These are phyloP conservation scores for Onychostoma macrolepis DNA, from an alignment of 2,113 vertebrate genomes.

Conservation along the genomic window DNA sequence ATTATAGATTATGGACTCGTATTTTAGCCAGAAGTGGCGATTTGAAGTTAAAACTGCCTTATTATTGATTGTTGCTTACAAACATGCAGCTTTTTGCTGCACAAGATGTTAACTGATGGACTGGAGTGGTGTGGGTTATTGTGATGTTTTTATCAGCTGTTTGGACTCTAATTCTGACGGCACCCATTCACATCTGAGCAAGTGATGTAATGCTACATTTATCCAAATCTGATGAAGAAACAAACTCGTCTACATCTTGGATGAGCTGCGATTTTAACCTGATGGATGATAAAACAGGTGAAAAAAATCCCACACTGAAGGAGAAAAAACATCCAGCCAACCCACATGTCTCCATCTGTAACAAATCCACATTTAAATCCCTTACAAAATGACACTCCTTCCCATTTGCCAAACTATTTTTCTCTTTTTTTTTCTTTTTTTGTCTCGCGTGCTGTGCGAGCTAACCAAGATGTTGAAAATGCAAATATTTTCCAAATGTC, in stretches of 20 bases:
- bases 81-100: too few relatives aligned
- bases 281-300: constrained; percentile 6
- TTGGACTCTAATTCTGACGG: not conserved
- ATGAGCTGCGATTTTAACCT: not conserved
- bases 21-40: too few relatives aligned
- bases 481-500: constrained; percentile 71
- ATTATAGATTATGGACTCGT: too few relatives aligned
- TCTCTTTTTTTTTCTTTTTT: constrained; percentile 48
- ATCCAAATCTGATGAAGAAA: not conserved
- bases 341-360: constrained; percentile 38
- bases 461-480: constrained; percentile 64
- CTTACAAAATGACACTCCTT: constrained; percentile 28
- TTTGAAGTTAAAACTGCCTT: too few relatives aligned
- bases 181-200: not conserved
- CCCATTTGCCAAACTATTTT: constrained; percentile 49
- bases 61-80: too few relatives aligned
- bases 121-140: not conserved
- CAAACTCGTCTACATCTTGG: too few relatives aligned
- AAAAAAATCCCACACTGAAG: not conserved
- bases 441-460: constrained; percentile 54
- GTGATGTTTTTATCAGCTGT: not conserved
- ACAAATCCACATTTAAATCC: constrained; percentile 40
- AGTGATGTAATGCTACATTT: not conserved
- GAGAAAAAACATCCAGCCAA: not conserved
- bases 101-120: not conserved